Base-by-base conservation (phyloP, 1,140 invertebrate genomes). In the Nasonia vitripennis region DNA sequence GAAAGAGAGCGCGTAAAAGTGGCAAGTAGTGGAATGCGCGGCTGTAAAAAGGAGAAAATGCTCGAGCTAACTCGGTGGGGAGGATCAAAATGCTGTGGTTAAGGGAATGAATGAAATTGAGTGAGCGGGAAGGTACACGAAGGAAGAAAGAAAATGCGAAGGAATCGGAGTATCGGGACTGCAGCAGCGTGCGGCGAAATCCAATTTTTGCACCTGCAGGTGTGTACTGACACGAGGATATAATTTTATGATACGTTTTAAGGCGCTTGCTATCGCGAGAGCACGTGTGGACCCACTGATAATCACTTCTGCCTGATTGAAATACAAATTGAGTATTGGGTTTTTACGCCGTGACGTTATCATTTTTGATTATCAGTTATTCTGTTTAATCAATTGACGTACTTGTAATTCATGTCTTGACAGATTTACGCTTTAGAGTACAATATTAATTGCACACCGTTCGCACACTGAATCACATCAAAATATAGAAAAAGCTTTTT, bases 31-130 rank as follows among this genome's bases (percentile, higher is more conserved):
- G 68, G 71, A 75, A 74, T 82, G 81, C 71, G 27, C 71, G 27
- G 23, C 51, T 67, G 34, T 68, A 83, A 83, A 78, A 83, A 68
- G n/a, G 31, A 83, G 23, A 48, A 78, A 51, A 77, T 77, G n/a
- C 23, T 23, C 17, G 68, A 73, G n/a, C 37, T 11, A 67, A 45
- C 2, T 17, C 10, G 55, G 23, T 12, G 34, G 17, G 11, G 81
- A 4, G 48, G 48, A 79, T 71, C 48, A 79, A 62, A 79, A 79
- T 75, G 20, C 20, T 75, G 51, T 68, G 51, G 71, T 75, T 75
- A 75, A n/a, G 51, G 51, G n/a, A 78, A 62, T n/a, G 41, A 78
- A 83, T 78, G 75, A 83, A 83, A 78, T 41, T 70, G 31, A 20
- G 37, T 23, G 73, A 70, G 12, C 1, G 55, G 7, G 23, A 45